Evolutionary conservation across 2,888 invertebrate species (phyloP), one percentile per base, ranked within the genome.

Genomic region (Pecten maximus): DNA sequence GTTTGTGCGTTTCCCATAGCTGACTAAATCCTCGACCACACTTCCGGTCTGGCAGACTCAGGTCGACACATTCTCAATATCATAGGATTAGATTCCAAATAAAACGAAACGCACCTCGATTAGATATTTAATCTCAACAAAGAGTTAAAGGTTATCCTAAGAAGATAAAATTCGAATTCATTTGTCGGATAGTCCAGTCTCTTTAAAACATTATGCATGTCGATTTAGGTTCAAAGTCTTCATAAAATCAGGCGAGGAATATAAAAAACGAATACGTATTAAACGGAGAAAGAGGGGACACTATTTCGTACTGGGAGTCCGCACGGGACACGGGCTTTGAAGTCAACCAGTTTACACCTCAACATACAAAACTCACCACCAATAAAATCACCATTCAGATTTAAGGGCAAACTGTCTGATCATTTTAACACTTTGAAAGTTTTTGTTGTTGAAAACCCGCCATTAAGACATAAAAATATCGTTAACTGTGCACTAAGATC

Each of bases 261-360:
- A 88, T 88, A 88, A 88, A 88, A 88, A 44, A 44, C 88, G 15
- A 88, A 88, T 88, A 88, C 39, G 23, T 88, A 88, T 88, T 48
- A 48, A 48, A 48, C 28, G n/a, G 35, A 48, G 88, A 35, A 44
- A 48, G 10, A 35, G 35, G 8, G 8, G 23, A 74, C 74, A 74
- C 74, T 15, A 74, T 74, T 35, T 74, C 74, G 74, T 74, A 35
- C 35, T 74, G 74, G 74, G 74, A 74, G 28, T 74, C 74, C 28
- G 35, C 74, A 74, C 74, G 74, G 74, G 74, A 35, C 35, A 35
- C 12, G 74, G 74, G 35, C 74, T 74, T 74, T 74, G 74, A 74
- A 74, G 74, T 74, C 35, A 1, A 44, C 28, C 74, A 35, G 28
- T 74, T 74, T 35, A 74, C 74, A 74, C 74, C 74, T 74, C 10